Evolutionary conservation across 1,140 invertebrate genomes (phyloP).

Genomic region (Chelonus insularis): DNA sequence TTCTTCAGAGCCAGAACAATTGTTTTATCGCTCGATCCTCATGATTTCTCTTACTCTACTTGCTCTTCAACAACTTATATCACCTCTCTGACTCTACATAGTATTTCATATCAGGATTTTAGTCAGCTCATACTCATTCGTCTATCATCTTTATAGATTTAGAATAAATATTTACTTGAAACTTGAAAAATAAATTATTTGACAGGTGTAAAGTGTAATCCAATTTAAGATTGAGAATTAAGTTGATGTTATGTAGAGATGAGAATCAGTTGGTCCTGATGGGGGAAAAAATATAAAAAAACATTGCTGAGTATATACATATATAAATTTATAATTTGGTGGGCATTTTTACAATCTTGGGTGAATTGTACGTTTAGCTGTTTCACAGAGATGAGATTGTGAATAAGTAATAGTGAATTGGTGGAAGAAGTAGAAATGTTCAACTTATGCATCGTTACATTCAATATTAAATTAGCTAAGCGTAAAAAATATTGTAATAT

Average conservation of each 20-base stretch:
- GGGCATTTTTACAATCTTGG: constrained; percentile 13
- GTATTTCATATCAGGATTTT: too few relatives aligned
- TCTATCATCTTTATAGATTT: too few relatives aligned
- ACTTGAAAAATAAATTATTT: too few relatives aligned
- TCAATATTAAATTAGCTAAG: constrained; percentile 25
- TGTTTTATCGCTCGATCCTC: constrained; percentile 32
- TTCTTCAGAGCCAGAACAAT: constrained; percentile 27
- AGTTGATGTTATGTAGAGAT: too few relatives aligned
- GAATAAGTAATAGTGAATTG: constrained; percentile 29
- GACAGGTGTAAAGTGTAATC: too few relatives aligned
- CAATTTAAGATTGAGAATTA: too few relatives aligned
- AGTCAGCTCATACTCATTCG: too few relatives aligned
- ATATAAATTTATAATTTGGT: constrained; percentile 1
- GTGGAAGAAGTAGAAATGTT: constrained; percentile 26
- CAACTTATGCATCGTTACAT: constrained; percentile 28
- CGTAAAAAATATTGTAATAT: constrained; percentile 6
- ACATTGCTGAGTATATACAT: background rate
- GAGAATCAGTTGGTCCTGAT: too few relatives aligned
- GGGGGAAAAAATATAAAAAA: background rate
- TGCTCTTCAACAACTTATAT: too few relatives aligned
- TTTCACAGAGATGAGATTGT: constrained; percentile 22
- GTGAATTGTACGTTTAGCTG: constrained; percentile 25
- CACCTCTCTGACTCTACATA: too few relatives aligned
- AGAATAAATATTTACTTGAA: too few relatives aligned
- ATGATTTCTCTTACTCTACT: constrained; percentile 19